A percentile compares a stretch with the other conserved stretches of the same genome.
Evolutionary conservation across 2,797 vertebrate species (phyloP).

Genomic region (Phoxinus dragarum): DNA sequence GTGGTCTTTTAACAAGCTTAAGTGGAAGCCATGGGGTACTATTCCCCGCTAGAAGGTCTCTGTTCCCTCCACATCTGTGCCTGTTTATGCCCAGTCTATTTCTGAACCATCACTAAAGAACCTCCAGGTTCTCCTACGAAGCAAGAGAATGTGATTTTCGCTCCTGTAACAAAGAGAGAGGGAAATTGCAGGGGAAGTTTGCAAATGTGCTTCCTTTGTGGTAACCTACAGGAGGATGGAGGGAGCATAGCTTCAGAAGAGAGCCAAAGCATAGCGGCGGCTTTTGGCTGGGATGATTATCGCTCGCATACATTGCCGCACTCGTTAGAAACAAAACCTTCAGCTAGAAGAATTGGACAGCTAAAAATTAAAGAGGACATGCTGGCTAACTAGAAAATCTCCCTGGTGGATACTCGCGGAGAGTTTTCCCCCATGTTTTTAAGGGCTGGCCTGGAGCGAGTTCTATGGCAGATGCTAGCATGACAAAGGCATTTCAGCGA

Average conservation of each 20-base stretch:
- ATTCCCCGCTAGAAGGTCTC: constrained; percentile 32
- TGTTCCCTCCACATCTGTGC: constrained; percentile 63
- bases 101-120: constrained; percentile 66
- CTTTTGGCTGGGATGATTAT: constrained; percentile 73
- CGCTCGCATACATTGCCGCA: constrained; percentile 66
- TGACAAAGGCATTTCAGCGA: constrained; percentile 72
- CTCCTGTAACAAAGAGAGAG: constrained; percentile 56
- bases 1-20: constrained; percentile 45
- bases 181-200: constrained; percentile 64
- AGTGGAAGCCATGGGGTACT: constrained; percentile 57
- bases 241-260: constrained; percentile 67
- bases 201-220: constrained; percentile 68
- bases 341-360: constrained; percentile 56
- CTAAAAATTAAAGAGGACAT: constrained; percentile 62
- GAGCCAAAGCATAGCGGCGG: constrained; percentile 62
- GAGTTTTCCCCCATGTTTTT: constrained; percentile 40
- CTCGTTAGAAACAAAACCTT: constrained; percentile 66
- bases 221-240: constrained; percentile 61
- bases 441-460: constrained; percentile 66
- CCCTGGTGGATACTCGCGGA: constrained; percentile 27
- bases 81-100: constrained; percentile 62
- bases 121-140: constrained; percentile 57
- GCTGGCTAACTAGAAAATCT: constrained; percentile 64
- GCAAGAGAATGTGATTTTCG: constrained; percentile 60
- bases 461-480: constrained; percentile 66